Conservation (phyloP, 2,797 vertebrate species). For the Eurystomus glaucurus region DNA sequence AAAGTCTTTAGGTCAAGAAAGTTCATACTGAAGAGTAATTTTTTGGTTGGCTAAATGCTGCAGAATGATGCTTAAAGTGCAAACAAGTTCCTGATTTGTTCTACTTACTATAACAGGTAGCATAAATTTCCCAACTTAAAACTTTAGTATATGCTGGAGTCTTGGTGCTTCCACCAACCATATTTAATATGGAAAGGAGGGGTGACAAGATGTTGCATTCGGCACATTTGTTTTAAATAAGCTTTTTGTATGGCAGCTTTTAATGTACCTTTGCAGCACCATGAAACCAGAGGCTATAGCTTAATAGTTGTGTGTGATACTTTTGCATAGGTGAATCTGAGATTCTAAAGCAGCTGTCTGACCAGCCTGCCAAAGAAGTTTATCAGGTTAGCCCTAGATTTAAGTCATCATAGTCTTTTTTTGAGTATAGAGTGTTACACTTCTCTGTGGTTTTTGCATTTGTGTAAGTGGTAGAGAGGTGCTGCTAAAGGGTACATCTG, state of each 20-base stretch:
- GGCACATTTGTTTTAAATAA: neutral
- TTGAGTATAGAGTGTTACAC: neutral
- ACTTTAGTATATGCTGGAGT: neutral
- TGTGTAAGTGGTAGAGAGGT: neutral
- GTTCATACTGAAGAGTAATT: neutral
- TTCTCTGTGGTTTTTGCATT: neutral
- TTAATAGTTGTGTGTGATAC: neutral
- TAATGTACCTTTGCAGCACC: neutral
- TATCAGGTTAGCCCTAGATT: neutral
- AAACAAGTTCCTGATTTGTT: neutral
- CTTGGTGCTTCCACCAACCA: neutral
- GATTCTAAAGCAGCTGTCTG: neutral
- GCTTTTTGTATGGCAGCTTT: neutral
- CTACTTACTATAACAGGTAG: neutral
- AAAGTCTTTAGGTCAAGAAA: neutral
- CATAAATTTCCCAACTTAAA: neutral
- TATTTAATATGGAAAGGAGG: neutral
- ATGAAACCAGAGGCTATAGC: neutral
- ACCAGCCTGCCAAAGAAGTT: neutral
- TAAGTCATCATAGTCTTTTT: neutral
- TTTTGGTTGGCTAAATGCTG: neutral
- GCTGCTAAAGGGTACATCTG: neutral
- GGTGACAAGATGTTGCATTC: neutral
- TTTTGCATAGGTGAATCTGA: neutral
- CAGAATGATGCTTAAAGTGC: neutral